Evolutionary conservation across 1,140 invertebrate species (phyloP), one percentile per base, ranked within the genome.

Genomic region (Zaprionus tsacasi): DNA sequence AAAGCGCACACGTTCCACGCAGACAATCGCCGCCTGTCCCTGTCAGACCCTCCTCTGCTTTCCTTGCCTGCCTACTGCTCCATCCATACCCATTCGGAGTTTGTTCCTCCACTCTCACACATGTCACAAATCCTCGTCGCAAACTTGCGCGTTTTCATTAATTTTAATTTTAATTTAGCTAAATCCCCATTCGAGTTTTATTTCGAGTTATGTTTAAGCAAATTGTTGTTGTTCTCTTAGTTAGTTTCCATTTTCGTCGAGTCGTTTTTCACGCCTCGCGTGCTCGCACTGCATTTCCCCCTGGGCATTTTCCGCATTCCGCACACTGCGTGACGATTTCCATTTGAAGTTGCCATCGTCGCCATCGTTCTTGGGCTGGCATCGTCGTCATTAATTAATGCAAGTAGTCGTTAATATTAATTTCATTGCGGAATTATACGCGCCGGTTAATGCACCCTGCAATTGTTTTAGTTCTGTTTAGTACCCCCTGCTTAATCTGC

Each of bases 371-470:
- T 12, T 40, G 35, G 11, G 61, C 25, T 35, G 66, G 66, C 59
- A 54, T 27, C n/a, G 7, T 45, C 55, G 7, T 45, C 55, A 70
- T 74, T 83, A 88, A 82, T 83, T 74, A 61, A 68, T 70, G 70
- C 78, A 79, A 83, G 72, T 66, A 79, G 80, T 72, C 87, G 54
- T 87, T 87, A 80, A 79, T 80, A 88, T 87, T 80, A 88, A 83
- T 88, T 88, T 87, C 68, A 87, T 87, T 64, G 61, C 40, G 60
- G 43, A 80, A 88, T 87, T 88, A 87, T 88, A 83, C 77, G 80
- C 87, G 59, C 66, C 77, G 83, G 83, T 69, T 82, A 87, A 82
- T 87, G 82, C 83, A 87, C 82, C 71, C 56, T 30, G 21, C 69
- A 66, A 66, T 72, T 76, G 68, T 71, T 76, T 76, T 65, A 76